A percentile compares a stretch with the other conserved stretches of the same genome.
Evolutionary conservation across 2,113 vertebrate genomes (phyloP).

Genomic region (Anser cygnoides): DNA sequence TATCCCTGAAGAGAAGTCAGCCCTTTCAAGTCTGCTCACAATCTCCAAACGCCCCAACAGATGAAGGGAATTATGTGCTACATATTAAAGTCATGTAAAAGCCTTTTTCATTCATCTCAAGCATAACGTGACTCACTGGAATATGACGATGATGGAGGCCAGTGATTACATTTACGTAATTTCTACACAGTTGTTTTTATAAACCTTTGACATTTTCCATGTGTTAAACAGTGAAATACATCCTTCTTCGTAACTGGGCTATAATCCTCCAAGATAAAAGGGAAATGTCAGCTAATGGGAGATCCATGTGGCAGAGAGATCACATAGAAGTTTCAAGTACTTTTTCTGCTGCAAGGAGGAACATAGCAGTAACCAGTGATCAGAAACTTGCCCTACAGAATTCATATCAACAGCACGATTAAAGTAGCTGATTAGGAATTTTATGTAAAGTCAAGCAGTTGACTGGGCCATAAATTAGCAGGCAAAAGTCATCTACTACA

Average conservation of each 20-base stretch:
- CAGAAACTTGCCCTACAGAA: neutral
- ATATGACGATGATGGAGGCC: neutral
- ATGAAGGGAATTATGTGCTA: neutral
- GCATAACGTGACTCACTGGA: neutral
- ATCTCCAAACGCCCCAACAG: neutral
- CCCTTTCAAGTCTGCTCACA: neutral
- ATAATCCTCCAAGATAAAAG: neutral
- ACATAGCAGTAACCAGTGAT: neutral
- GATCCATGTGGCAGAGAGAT: neutral
- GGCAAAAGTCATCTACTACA: neutral
- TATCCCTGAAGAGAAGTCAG: neutral
- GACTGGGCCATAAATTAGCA: neutral
- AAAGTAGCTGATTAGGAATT: neutral
- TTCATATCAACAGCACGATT: neutral
- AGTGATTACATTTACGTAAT: constrained; percentile 23
- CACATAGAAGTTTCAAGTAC: neutral
- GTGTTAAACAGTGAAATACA: neutral
- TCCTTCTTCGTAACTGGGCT: neutral
- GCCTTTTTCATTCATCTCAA: neutral
- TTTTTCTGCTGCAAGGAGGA: neutral
- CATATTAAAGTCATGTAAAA: neutral
- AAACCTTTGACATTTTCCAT: neutral
- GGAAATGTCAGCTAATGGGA: neutral
- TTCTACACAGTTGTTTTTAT: neutral
- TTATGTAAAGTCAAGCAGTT: neutral